A percentile compares a stretch with the other conserved stretches of the same genome.
phyloP scores from a whole-genome alignment of 2,797 vertebrate species.

The Cetoscarus ocellatus region DNA sequence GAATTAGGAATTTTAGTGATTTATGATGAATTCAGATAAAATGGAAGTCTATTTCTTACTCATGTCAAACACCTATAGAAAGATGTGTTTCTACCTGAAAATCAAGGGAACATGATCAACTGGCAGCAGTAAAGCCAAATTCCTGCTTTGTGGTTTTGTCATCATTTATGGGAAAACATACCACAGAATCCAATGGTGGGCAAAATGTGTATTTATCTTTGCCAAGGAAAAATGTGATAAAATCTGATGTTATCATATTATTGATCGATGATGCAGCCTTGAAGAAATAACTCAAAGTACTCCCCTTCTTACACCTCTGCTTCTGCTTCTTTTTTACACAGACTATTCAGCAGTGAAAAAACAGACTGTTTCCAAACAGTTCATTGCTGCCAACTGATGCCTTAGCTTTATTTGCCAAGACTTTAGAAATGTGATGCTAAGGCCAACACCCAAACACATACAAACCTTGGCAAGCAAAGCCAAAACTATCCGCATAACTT shows the following conservation, averaged over 20 bases:
- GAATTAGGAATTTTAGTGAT: neutral
- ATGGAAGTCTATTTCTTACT: no score
- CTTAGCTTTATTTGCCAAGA: conserved; percentile 11
- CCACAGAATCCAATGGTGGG: conserved; percentile 8
- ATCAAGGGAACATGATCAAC: neutral
- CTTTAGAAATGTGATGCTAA: conserved; percentile 4
- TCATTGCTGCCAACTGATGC: conserved; percentile 4
- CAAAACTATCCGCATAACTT: conserved; percentile 2
- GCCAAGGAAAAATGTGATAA: conserved; percentile 5
- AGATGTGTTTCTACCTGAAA: neutral
- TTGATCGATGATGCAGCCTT: conserved; percentile 9
- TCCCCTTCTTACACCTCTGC: neutral
- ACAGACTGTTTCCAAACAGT: neutral
- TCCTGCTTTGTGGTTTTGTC: conserved; percentile 11
- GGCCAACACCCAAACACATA: neutral
- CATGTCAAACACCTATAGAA: neutral
- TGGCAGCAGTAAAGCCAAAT: neutral
- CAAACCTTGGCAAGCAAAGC: conserved; percentile 5
- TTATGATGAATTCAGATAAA: no score
- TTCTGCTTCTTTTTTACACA: neutral
- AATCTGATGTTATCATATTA: conserved; percentile 2
- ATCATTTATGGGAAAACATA: conserved; percentile 17
- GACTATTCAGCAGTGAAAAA: neutral
- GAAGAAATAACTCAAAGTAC: neutral
- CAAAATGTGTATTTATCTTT: neutral